phyloP scores from a whole-genome alignment of 2,113 vertebrate genomes.

The Nibea albiflora region DNA sequence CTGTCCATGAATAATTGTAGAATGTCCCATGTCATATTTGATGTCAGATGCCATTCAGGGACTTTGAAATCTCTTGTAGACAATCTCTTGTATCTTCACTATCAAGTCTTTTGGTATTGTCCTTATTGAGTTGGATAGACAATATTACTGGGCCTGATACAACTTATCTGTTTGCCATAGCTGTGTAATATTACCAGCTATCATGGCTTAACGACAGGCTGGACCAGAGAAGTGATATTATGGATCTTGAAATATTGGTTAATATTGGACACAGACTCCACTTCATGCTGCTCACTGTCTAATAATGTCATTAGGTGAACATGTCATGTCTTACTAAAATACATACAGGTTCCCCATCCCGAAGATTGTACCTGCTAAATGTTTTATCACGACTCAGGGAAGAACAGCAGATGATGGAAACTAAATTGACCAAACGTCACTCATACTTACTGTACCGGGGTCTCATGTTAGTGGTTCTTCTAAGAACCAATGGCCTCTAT shows the following conservation, averaged over 20 bases:
- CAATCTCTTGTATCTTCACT: background rate
- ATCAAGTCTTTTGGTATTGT: background rate
- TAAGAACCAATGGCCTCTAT: background rate
- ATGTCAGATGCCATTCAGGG: constrained; percentile 1
- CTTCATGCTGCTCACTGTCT: constrained; percentile 8
- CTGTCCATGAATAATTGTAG: background rate
- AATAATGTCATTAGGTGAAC: constrained; percentile 30
- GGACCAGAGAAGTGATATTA: constrained; percentile 15
- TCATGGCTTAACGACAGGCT: background rate
- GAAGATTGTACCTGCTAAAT: constrained; percentile 9
- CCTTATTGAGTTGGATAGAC: background rate
- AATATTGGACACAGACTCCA: background rate
- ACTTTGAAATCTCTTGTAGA: constrained; percentile 8
- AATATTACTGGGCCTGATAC: background rate
- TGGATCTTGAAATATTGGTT: constrained; percentile 17
- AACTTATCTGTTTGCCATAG: background rate
- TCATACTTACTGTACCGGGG: background rate
- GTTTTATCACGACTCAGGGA: constrained; percentile 1
- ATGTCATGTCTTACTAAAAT: constrained; percentile 2
- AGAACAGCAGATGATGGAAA: constrained; percentile 13
- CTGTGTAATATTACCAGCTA: constrained; percentile 7
- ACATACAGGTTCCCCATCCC: background rate
- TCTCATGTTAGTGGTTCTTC: constrained; percentile 3
- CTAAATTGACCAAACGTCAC: constrained; percentile 33
- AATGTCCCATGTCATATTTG: constrained; percentile 9